Base-by-base conservation (phyloP, 2,888 invertebrate genomes). In the Pristionchus exspectatus region DNA sequence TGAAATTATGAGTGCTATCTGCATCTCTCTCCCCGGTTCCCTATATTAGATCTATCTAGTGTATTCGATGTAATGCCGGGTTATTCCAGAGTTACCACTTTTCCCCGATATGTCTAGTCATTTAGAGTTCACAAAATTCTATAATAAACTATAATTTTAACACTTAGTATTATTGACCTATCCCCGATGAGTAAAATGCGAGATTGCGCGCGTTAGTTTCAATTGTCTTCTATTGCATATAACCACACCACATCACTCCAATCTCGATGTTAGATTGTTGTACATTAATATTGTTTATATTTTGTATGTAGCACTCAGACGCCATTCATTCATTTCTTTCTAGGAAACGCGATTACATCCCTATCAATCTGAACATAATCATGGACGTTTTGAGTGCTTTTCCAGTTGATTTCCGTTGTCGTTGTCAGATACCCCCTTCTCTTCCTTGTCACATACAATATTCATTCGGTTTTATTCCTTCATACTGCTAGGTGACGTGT, bases 401-500 rank as follows among this genome's bases (percentile, higher is more conserved):
- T n/a, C 72, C 72, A 69, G n/a, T 69, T 9, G 16, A 18, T 72
- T 33, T 9, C 72, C 33, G 33, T 72, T n/a, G 24, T 69, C 69
- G n/a, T 69, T 16, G 72, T 72, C 33, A 72, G 30, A 72, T 72
- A 33, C 72, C 59, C 18, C 44, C 44, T 1, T 50, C 5, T 50
- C 44, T 74, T 21, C 38, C 38, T 74, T 77, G 24, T 69, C 69
- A 69, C 2, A 69, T 69, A 69, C 69, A 69, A n/a, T 69, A 69
- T 69, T 69, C 30, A 69, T 9, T 30, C 27, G 69, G n/a, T n/a
- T 69, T 69, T 14, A 69, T 69, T 69, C 59, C 33, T 12, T 77
- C 77, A 77, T 77, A 77, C 50, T 77, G n/a, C 77, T 77, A 77
- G 77, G 77, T 77, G 77, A 77, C 77, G 77, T 77, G 77, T 77